Conservation (phyloP, 2,797 vertebrate genomes). For the Siniperca undulata region DNA sequence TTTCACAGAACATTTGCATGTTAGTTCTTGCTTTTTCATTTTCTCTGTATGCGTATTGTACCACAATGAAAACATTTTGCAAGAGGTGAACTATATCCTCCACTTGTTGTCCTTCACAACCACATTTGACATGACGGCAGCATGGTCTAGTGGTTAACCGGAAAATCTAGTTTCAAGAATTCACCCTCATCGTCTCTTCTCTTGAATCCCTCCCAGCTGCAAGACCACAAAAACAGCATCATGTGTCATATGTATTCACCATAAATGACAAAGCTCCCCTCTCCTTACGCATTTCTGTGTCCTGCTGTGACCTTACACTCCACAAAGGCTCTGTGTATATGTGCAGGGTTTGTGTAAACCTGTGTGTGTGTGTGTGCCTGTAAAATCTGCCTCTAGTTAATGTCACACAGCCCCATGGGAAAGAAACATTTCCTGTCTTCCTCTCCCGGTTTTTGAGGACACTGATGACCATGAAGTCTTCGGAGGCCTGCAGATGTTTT, state of each 20-base stretch:
- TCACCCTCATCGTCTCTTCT: neutral
- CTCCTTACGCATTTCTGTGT: conserved; percentile 15
- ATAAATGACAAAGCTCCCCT: conserved; percentile 33
- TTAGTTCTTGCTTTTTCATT: neutral
- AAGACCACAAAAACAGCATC: conserved; percentile 37
- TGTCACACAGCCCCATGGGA: conserved; percentile 64
- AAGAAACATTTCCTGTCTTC: conserved; percentile 64
- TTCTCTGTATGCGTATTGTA: neutral
- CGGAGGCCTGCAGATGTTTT: conserved; percentile 47
- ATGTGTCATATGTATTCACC: conserved; percentile 46
- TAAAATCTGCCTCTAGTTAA: conserved; percentile 62
- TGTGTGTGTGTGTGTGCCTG: conserved; percentile 21
- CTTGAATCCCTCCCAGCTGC: conserved; percentile 35
- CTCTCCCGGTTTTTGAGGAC: conserved; percentile 27
- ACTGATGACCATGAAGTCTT: conserved; percentile 33
- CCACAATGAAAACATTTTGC: neutral
- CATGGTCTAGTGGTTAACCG: neutral
- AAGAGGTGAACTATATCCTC: neutral
- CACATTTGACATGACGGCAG: neutral
- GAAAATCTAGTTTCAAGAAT: conserved; percentile 28
- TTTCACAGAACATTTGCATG: neutral
- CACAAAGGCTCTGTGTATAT: conserved; percentile 23
- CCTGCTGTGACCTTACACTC: conserved; percentile 43
- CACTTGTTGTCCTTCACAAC: neutral
- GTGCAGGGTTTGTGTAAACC: conserved; percentile 54